Conservation (phyloP, 2,113 vertebrate species). For the Saimiri boliviensis region DNA sequence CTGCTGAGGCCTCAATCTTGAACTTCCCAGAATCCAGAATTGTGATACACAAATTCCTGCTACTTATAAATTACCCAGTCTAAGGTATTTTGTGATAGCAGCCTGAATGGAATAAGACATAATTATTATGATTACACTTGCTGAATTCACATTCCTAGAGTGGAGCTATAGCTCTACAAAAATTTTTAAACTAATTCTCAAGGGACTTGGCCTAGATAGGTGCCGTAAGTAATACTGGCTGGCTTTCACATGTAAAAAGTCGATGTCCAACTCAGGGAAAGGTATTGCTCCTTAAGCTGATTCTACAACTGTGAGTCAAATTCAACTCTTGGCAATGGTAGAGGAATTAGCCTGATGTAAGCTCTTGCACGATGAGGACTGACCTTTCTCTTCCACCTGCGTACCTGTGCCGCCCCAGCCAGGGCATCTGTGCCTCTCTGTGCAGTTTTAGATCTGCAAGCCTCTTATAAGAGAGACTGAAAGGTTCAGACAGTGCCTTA, state of each 20-base stretch:
- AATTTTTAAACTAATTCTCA: not conserved
- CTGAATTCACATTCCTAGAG: not conserved
- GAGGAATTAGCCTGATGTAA: accelerated
- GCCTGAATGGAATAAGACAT: not conserved
- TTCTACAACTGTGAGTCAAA: not conserved
- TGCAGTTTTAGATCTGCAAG: not conserved
- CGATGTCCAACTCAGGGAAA: not conserved
- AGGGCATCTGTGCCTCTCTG: not conserved
- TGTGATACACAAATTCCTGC: not conserved
- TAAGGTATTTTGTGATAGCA: not conserved
- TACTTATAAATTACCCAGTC: not conserved
- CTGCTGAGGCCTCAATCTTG: not conserved
- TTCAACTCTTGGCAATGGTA: accelerated
- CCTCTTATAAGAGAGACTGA: not conserved
- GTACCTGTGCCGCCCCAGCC: accelerated
- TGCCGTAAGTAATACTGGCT: accelerated
- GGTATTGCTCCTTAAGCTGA: not conserved
- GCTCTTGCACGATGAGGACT: not conserved
- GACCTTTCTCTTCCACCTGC: not conserved
- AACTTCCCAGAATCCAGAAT: not conserved
- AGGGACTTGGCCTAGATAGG: not conserved
- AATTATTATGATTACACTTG: not conserved
- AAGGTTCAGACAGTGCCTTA: accelerated
- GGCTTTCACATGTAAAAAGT: not conserved
- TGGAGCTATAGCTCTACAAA: not conserved